Evolutionary conservation across 1,140 invertebrate species (phyloP).

Genomic region (Eumeta japonica): DNA sequence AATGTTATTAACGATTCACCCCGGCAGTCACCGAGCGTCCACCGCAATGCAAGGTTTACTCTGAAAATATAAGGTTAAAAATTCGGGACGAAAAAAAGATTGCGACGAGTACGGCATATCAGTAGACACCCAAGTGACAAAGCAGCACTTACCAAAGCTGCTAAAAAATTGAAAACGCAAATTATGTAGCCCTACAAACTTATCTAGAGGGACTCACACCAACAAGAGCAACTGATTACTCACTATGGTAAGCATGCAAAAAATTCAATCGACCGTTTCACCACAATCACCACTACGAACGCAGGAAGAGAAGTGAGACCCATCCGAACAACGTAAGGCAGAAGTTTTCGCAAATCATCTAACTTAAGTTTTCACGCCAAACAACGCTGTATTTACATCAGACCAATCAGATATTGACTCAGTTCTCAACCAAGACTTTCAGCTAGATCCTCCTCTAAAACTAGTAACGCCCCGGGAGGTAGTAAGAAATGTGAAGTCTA

Average conservation of each 20-base stretch:
- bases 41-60: no score
- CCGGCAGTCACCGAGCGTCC: no score
- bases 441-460: conserved; percentile 5
- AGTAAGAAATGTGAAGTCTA: not conserved
- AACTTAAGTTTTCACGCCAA: conserved; percentile 9
- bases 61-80: not conserved
- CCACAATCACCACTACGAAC: conserved; percentile 7
- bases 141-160: conserved; percentile 3
- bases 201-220: no score
- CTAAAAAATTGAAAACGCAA: not conserved
- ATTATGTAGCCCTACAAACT: conserved; percentile 5
- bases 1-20: no score
- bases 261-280: conserved; percentile 3
- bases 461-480: conserved; percentile 8
- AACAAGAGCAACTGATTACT: conserved; percentile 11
- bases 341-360: conserved; percentile 9
- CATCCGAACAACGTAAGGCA: conserved; percentile 9
- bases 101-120: conserved; percentile 7
- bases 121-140: conserved; percentile 8
- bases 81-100: conserved; percentile 5
- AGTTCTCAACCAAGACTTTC: conserved; percentile 7
- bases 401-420: conserved; percentile 1
- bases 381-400: not conserved
- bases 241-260: conserved; percentile 9
- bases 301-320: conserved; percentile 1